Base-by-base conservation (phyloP, 2,797 vertebrate species). In the Pangasius krempfi region DNA sequence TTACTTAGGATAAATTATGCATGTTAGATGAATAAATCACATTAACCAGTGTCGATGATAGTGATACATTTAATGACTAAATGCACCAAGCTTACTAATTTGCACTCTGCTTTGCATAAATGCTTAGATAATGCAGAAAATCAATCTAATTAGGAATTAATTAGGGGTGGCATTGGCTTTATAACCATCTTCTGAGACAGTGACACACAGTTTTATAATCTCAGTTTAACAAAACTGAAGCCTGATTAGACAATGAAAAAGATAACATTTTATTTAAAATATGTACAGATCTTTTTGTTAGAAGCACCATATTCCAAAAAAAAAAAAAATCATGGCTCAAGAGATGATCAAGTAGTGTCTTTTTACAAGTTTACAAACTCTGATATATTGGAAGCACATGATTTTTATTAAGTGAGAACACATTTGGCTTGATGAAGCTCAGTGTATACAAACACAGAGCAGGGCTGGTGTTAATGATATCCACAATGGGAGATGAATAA, bases 221-320 rank as follows among this genome's bases (percentile, higher is more conserved):
- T 84, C 44, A 88, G 73, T 91, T 89, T 89, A 89, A 90, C 80
- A 88, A 86, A 91, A 89, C 85, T 88, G 85, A 90, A 91, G 56
- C 84, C 90, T 91, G 78, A 87, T 80, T 88, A 87, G 79, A 90
- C 89, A 89, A 90, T 83, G 83, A 80, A 95, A 92, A 95, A 92
- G 92, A 92, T 58, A 83, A 64, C 9, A 64, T 94, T 96, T 97
- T 97, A 97, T 96, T 97, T 94, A 94, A 95, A 95, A 93, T 97
- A 96, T 96, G 95, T 96, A 97, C 96, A 97, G 92, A 91, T 93
- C 87, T 88, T 85, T 40, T 90, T 87, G 64, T 75, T 76, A 72
- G 64, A 79, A 92, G 95, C 94, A 95, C 94, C 95, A 95, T 93
- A 92, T 90, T 88, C 30, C 90, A 90, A 91, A 92, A 89, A 92